These are phyloP conservation scores for Orbicella faveolata DNA, from an alignment of 64 coral and sea anemone genomes.

Conservation along the genomic window DNA sequence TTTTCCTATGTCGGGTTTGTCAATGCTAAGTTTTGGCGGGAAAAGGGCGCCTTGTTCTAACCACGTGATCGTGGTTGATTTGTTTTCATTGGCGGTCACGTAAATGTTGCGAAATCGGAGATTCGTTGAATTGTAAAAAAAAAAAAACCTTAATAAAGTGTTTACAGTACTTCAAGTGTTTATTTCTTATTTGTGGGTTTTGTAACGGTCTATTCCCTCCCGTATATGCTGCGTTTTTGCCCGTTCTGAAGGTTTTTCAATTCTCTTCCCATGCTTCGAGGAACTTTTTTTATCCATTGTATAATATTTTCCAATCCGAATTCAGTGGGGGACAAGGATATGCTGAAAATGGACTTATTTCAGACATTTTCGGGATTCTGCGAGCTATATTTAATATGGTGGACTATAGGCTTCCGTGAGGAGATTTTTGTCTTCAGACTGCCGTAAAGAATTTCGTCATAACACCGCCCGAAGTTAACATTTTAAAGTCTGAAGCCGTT, in stretches of 20 bases:
- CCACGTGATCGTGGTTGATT: neutral
- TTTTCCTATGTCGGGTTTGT: neutral
- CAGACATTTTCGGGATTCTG: too few species aligned
- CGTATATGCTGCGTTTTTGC: neutral
- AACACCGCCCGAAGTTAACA: too few species aligned
- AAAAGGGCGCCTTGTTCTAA: neutral
- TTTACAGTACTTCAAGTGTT: neutral
- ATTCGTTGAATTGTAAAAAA: slow-evolving; percentile 31
- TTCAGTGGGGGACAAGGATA: too few species aligned
- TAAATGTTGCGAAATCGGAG: neutral
- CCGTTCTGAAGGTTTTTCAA: neutral
- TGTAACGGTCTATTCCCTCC: neutral
- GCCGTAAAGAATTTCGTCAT: too few species aligned
- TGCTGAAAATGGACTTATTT: too few species aligned
- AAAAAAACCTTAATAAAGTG: neutral
- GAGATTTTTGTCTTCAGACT: too few species aligned
- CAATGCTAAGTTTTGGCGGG: neutral
- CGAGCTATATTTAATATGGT: too few species aligned
- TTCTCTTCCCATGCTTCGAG: too few species aligned
- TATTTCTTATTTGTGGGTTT: neutral
- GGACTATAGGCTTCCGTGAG: too few species aligned
- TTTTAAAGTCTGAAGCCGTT: too few species aligned
- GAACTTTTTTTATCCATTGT: too few species aligned
- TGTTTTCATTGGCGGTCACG: neutral
- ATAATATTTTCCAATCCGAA: too few species aligned